Conservation (phyloP, 2,797 vertebrate species). For the Cirrhinus molitorella region DNA sequence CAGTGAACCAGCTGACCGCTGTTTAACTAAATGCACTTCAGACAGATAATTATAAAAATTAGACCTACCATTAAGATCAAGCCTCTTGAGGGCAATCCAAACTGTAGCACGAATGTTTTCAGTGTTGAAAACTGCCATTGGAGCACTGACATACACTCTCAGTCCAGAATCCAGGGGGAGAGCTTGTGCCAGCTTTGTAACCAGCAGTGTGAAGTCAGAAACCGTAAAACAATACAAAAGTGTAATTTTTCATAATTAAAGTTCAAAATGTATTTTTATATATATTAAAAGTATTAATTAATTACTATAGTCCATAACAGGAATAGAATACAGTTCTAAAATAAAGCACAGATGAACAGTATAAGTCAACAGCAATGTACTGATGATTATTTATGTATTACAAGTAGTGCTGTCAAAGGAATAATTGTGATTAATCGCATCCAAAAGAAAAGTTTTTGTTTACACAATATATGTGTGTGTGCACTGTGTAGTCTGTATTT, state of each 20-base stretch:
- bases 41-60: not conserved
- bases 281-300: not conserved
- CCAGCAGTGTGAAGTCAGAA: constrained; percentile 23
- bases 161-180: not conserved
- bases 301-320: not conserved
- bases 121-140: constrained; percentile 7
- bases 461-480: too few relatives aligned
- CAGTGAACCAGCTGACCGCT: not conserved
- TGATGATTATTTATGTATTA: not conserved
- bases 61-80: constrained; percentile 60
- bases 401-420: too few relatives aligned
- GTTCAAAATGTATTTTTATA: not conserved
- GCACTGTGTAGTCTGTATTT: too few relatives aligned
- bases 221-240: not conserved
- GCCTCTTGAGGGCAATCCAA: constrained; percentile 63
- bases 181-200: not conserved
- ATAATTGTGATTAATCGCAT: too few relatives aligned
- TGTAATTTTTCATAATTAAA: constrained; percentile 1
- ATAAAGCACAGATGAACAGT: not conserved
- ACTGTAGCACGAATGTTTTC: constrained; percentile 7
- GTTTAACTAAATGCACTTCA: not conserved
- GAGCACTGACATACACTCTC: not conserved
- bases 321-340: not conserved
- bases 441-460: too few relatives aligned
- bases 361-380: not conserved